phyloP scores from a whole-genome alignment of 2,888 invertebrate species.

The Oxyscelio sp. region DNA sequence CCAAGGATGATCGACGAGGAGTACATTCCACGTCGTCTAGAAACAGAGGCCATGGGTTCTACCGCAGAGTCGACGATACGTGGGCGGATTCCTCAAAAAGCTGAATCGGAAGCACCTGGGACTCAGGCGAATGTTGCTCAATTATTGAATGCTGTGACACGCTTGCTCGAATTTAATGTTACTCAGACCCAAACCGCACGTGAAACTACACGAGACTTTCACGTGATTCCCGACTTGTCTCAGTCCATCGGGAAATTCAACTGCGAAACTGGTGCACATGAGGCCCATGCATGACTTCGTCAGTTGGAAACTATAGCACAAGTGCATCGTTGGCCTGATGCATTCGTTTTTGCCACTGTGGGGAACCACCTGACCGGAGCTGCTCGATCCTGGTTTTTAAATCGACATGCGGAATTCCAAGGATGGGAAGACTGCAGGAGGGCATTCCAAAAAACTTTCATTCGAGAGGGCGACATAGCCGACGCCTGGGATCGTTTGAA shows the following conservation, averaged over 20 bases:
- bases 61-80: too few species aligned
- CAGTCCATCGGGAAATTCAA: not conserved
- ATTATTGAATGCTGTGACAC: not conserved
- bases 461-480: constrained; percentile 3
- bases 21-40: too few species aligned
- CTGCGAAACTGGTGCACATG: not conserved
- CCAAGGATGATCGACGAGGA: too few species aligned
- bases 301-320: not conserved
- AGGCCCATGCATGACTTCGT: not conserved
- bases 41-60: too few species aligned
- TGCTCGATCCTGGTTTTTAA: not conserved
- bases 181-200: not conserved
- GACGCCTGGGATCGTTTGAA: constrained; percentile 21
- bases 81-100: too few species aligned
- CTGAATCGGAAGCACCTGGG: not conserved
- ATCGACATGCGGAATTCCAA: not conserved
- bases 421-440: constrained; percentile 7
- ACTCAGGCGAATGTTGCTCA: too few species aligned
- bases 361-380: too few species aligned
- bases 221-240: not conserved
- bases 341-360: not conserved
- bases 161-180: not conserved
- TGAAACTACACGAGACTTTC: not conserved
- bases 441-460: constrained; percentile 7
- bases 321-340: constrained; percentile 6